Evolutionary conservation across 2,797 vertebrate species (phyloP), one percentile per base, ranked within the genome.

Genomic region (Onychomys arenicola): DNA sequence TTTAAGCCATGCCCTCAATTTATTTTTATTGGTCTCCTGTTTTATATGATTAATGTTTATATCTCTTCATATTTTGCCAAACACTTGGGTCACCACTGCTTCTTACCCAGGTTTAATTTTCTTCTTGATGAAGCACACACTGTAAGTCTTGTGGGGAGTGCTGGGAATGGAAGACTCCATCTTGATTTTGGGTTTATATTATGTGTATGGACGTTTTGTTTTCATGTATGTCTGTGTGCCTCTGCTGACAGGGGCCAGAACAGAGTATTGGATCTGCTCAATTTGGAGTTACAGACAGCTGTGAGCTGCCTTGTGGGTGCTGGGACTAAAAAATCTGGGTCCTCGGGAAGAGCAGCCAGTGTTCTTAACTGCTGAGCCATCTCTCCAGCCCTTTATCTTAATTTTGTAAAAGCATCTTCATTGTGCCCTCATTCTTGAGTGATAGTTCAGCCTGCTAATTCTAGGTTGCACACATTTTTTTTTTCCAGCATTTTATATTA

Each of bases 21-120:
- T 61, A 69, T 82, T 27, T 82, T 82, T 63, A 88, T 55, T 71
- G 73, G 49, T 32, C 52, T 71, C 52, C 21, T 69, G 34, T 88
- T 78, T 90, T 69, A 69, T 85, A 19, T 21, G 37, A 25, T 57
- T 25, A 32, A 46, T 88, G 34, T 52, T 65, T 63, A 37, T n/a
- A 40, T 61, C 59, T 77, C 92, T 84, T 94, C 14, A 84, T 40
- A 91, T 85, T 90, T 75, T 63, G 78, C 25, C 11, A 91, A 57
- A 46, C 61, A 46, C 5, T 63, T 83, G 17, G 32, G 17, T 87
- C 67, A 87, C 43, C 13, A 40, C 46, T 55, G 29, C 0, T n/a
- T 88, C 59, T 69, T 29, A 12, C 71, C 67, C 52, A 65, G 5
- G 25, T 71, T 88, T 34, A 93, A 55, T 83, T 90, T 76, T 52